Conservation (phyloP, 2,113 vertebrate genomes). For the Edolisoma coerulescens region DNA sequence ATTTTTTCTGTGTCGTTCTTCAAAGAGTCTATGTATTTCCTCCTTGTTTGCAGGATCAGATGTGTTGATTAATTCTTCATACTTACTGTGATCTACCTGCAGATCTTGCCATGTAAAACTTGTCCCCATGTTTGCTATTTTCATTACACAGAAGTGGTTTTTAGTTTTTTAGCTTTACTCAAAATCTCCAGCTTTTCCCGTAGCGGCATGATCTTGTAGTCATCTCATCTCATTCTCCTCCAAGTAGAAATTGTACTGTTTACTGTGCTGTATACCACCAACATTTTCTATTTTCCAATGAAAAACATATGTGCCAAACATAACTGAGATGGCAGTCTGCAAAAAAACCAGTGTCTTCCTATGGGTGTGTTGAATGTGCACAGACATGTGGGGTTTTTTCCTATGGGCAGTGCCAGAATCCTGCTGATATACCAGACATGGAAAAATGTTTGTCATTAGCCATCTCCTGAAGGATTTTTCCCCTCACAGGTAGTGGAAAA, state of each 20-base stretch:
- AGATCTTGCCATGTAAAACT: neutral
- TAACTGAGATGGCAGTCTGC: neutral
- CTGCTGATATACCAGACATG: slow-evolving; percentile 18
- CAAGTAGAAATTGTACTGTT: neutral
- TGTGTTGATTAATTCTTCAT: neutral
- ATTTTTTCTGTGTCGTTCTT: neutral
- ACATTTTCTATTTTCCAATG: neutral
- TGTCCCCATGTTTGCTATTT: neutral
- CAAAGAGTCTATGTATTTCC: neutral
- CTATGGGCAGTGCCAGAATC: slow-evolving; percentile 33
- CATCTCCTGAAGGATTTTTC: slow-evolving; percentile 27
- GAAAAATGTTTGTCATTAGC: slow-evolving; percentile 34
- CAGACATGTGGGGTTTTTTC: slow-evolving; percentile 41
- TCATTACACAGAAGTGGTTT: neutral
- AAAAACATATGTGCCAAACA: neutral
- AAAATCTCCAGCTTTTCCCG: neutral
- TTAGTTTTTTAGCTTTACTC: neutral
- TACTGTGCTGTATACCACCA: neutral
- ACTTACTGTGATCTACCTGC: neutral
- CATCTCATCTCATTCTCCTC: neutral
- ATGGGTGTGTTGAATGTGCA: slow-evolving; percentile 2
- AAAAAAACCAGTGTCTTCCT: neutral
- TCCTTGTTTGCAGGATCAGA: neutral
- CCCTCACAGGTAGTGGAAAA: slow-evolving; percentile 31
- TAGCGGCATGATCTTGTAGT: neutral